Evolutionary conservation across 2,888 invertebrate species (phyloP).

Genomic region (Cheilosia soror): DNA sequence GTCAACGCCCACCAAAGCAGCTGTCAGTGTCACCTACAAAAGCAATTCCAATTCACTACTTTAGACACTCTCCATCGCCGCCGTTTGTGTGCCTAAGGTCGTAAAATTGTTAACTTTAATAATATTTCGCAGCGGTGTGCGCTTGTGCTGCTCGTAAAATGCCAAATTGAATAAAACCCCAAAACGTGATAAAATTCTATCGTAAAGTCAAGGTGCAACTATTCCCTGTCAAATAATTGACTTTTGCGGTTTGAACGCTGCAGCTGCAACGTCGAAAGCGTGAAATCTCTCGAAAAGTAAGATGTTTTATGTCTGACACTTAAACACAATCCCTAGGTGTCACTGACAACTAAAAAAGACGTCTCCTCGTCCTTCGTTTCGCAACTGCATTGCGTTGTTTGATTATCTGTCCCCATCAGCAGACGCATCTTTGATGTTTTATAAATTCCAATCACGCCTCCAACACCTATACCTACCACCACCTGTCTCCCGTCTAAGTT

Average conservation of each 20-base stretch:
- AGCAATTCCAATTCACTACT: background rate
- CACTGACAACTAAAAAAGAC: background rate
- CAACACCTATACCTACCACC: conserved; percentile 3
- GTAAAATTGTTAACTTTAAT: conserved; percentile 10
- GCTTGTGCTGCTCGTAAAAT: conserved; percentile 16
- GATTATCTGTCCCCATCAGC: background rate
- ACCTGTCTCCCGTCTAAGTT: background rate
- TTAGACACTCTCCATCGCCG: background rate
- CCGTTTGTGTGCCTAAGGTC: background rate
- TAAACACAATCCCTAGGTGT: conserved; percentile 25
- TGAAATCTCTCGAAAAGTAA: background rate
- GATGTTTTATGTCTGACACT: conserved; percentile 20
- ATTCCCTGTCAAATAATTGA: conserved; percentile 20
- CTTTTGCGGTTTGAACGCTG: conserved; percentile 16
- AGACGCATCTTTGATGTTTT: conserved; percentile 30
- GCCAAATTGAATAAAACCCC: conserved; percentile 27
- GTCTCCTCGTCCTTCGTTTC: background rate
- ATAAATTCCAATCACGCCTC: conserved; percentile 40
- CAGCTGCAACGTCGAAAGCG: background rate
- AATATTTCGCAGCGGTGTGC: background rate
- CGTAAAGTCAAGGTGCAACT: background rate
- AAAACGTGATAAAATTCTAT: conserved; percentile 54
- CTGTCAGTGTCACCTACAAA: conserved; percentile 2
- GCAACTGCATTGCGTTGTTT: conserved; percentile 17
- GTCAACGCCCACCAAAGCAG: background rate